These are phyloP conservation scores for Drosophila emarginata DNA, from an alignment of 2,888 invertebrate species.

Conservation along the genomic window DNA sequence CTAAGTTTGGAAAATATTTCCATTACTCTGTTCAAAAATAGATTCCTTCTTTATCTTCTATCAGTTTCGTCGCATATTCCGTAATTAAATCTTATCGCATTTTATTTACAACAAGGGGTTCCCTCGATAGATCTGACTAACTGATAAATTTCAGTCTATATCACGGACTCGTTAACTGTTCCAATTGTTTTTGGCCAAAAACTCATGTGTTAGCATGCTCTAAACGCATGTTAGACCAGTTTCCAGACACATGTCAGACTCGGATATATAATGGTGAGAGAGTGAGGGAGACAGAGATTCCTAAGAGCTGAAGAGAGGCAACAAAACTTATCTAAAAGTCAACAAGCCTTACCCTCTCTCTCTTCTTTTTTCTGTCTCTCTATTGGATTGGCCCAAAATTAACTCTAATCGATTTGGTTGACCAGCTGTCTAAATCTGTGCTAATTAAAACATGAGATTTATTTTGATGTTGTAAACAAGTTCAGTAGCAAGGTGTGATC, in stretches of 20 bases:
- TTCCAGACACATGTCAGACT: not conserved
- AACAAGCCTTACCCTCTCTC: not conserved
- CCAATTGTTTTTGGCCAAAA: not conserved
- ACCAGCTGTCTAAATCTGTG: constrained; percentile 26
- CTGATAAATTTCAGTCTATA: not conserved
- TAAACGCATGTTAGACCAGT: not conserved
- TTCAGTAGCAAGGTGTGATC: constrained; percentile 20
- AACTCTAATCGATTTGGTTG: constrained; percentile 26
- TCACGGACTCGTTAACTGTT: not conserved
- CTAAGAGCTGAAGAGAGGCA: not conserved
- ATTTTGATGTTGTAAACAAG: constrained; percentile 51
- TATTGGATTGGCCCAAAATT: constrained; percentile 4
- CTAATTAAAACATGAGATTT: constrained; percentile 41
- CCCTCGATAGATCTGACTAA: not conserved
- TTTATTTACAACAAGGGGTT: not conserved
- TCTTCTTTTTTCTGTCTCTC: not conserved
- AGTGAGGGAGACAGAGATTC: not conserved
- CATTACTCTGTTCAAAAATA: not conserved
- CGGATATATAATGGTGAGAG: not conserved
- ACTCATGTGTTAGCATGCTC: not conserved
- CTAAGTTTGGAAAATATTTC: not conserved
- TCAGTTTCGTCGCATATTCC: not conserved
- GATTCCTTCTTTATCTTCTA: too few relatives aligned
- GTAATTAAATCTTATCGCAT: not conserved
- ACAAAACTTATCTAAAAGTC: not conserved